Conservation (phyloP, 2,113 vertebrate species). For the Phylloscopus trochiloides region DNA sequence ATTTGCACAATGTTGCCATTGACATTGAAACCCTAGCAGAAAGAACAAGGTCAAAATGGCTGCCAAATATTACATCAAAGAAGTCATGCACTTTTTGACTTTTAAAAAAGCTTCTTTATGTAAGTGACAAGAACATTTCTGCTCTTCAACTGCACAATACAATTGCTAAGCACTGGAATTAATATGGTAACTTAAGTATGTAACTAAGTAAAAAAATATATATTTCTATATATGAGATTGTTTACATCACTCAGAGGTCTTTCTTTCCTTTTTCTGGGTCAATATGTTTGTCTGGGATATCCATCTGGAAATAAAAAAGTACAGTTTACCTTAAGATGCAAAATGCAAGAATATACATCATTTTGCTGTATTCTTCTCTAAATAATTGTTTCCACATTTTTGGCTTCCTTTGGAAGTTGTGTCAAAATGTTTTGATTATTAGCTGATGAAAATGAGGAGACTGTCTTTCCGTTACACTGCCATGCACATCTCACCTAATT, state of each 20-base stretch:
- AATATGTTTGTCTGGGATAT: background rate
- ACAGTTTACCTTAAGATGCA: conserved; percentile 59
- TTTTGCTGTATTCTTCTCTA: conserved; percentile 60
- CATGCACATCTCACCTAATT: conserved; percentile 67
- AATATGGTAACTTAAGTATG: background rate
- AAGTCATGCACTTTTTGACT: background rate
- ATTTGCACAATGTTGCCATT: background rate
- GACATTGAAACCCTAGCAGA: conserved; percentile 6
- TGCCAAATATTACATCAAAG: background rate
- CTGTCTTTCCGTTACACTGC: conserved; percentile 32
- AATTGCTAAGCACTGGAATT: background rate
- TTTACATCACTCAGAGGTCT: background rate
- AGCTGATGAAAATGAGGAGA: conserved; percentile 72
- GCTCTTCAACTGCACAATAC: background rate
- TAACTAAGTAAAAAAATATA: background rate
- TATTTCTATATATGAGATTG: background rate
- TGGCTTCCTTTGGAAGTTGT: conserved; percentile 61
- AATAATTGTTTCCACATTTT: conserved; percentile 75
- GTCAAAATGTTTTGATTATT: conserved; percentile 76
- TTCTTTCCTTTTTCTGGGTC: background rate
- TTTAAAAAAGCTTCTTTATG: background rate
- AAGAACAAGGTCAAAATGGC: background rate
- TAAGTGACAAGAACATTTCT: conserved; percentile 3
- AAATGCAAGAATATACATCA: conserved; percentile 53
- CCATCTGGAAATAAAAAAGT: conserved; percentile 42